These are phyloP conservation scores for Rachycentron canadum DNA, from an alignment of 2,797 vertebrate genomes.

Conservation along the genomic window DNA sequence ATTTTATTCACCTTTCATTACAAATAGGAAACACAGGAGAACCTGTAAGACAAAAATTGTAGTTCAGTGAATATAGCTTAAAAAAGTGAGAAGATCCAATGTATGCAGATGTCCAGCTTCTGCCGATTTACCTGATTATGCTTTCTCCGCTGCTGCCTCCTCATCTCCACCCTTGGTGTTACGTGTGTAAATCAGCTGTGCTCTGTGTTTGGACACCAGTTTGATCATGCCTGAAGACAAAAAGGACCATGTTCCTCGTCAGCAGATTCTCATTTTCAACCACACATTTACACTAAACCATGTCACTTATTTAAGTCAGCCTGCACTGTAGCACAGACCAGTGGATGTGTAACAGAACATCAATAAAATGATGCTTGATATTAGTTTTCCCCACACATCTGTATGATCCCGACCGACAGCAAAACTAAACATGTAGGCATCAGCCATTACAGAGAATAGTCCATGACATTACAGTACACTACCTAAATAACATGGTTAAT, in stretches of 20 bases:
- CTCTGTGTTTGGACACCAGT: slow-evolving; percentile 95
- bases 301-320: not conserved
- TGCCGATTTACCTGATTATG: slow-evolving; percentile 83
- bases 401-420: not conserved
- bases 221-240: slow-evolving; percentile 92
- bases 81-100: not conserved
- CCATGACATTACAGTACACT: not conserved
- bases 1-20: slow-evolving; percentile 82
- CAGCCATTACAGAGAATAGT: no score
- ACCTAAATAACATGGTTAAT: not conserved
- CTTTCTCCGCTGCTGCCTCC: slow-evolving; percentile 86
- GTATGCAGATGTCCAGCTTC: not conserved
- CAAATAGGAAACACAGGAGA: slow-evolving; percentile 74
- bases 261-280: not conserved
- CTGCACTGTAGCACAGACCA: not conserved
- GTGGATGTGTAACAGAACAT: not conserved
- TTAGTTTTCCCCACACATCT: not conserved
- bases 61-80: slow-evolving; percentile 16
- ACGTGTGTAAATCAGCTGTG: slow-evolving; percentile 95
- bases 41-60: slow-evolving; percentile 66
- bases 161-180: slow-evolving; percentile 96
- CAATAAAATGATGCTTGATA: not conserved
- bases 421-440: no score
- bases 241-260: not conserved
- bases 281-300: not conserved